phyloP scores from a whole-genome alignment of 2,797 vertebrate species.

The Enteromius viviparus region DNA sequence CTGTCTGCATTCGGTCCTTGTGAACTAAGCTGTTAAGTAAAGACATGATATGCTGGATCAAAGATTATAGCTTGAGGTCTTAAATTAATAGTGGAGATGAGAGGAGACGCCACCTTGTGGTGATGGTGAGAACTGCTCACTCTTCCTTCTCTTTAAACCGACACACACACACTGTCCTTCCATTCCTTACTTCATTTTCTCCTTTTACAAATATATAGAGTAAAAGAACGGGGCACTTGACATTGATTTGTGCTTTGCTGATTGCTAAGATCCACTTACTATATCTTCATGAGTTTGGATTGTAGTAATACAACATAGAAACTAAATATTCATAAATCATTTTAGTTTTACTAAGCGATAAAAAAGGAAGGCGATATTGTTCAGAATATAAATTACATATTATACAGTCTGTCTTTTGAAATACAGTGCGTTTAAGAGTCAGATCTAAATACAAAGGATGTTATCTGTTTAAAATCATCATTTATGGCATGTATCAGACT shows the following conservation, averaged over 20 bases:
- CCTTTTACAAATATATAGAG: slow-evolving; percentile 35
- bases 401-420: slow-evolving; percentile 72
- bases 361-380: slow-evolving; percentile 88
- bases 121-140: slow-evolving; percentile 11
- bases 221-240: slow-evolving; percentile 46
- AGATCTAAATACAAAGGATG: slow-evolving; percentile 69
- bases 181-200: background rate
- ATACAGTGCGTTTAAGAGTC: slow-evolving; percentile 65
- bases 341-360: slow-evolving; percentile 87
- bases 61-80: slow-evolving; percentile 19
- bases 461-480: slow-evolving; percentile 75
- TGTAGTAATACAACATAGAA: slow-evolving; percentile 84
- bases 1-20: background rate
- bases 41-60: slow-evolving; percentile 36
- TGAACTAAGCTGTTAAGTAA: slow-evolving; percentile 29
- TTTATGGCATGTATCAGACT: slow-evolving; percentile 87
- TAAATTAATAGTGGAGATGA: slow-evolving; percentile 42
- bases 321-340: slow-evolving; percentile 89
- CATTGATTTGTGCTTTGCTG: slow-evolving; percentile 49
- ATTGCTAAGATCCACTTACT: slow-evolving; percentile 27
- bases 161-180: background rate
- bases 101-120: slow-evolving; percentile 51
- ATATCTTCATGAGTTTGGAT: slow-evolving; percentile 55
- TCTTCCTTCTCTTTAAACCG: background rate
- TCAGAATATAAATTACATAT: slow-evolving; percentile 96